A percentile compares a stretch with the other conserved stretches of the same genome.
Conservation (phyloP, 2,797 vertebrate species). For the Hypotaenidia philippensis region DNA sequence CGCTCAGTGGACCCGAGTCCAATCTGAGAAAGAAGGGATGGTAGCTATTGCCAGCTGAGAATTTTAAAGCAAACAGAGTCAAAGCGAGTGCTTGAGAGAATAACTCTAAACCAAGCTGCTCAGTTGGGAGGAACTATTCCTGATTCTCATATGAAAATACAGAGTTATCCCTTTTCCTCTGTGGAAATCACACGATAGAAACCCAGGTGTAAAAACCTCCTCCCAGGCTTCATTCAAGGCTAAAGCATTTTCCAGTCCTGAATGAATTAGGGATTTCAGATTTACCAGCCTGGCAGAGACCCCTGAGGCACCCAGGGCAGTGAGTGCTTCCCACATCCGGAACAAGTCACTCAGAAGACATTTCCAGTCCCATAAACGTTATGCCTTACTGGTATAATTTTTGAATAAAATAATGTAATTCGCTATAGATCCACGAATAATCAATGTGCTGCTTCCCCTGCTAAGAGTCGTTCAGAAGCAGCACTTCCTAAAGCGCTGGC, state of each 20-base stretch:
- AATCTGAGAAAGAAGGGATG: not conserved
- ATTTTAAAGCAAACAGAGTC: not conserved
- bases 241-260: constrained; percentile 29
- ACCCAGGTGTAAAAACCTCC: constrained; percentile 20
- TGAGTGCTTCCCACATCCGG: constrained; percentile 27
- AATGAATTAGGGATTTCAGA: constrained; percentile 34
- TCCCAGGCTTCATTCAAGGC: not conserved
- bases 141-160: not conserved
- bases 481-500: not conserved
- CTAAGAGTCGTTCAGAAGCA: not conserved
- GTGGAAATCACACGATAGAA: constrained; percentile 4
- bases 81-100: not conserved
- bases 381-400: constrained; percentile 11
- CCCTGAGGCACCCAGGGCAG: not conserved
- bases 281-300: constrained; percentile 47
- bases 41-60: not conserved
- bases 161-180: not conserved
- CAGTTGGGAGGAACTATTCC: not conserved
- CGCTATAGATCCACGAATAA: constrained; percentile 16
- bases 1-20: not conserved
- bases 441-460: constrained; percentile 40
- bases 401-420: constrained; percentile 32
- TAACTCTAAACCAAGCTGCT: not conserved
- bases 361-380: constrained; percentile 35
- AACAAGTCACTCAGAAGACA: constrained; percentile 21